Evolutionary conservation across 2,797 vertebrate genomes (phyloP), one percentile per base, ranked within the genome.

Genomic region (Neosilurus hyrtlii): DNA sequence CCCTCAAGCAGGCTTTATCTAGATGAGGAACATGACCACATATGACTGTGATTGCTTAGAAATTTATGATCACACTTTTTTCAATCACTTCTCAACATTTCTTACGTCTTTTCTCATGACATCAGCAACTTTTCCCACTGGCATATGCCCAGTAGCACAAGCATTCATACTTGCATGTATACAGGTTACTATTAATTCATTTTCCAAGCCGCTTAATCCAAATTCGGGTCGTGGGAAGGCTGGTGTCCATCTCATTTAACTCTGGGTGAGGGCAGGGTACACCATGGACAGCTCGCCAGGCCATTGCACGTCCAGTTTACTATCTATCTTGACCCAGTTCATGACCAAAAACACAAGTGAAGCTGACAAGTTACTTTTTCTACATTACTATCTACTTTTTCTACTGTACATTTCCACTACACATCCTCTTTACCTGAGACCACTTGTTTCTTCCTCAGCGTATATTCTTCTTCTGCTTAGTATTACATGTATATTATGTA

Each of bases 91-190:
- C 35, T 75, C 71, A 80, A 59, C 14, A 30, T 83, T 80, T 84
- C 78, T 85, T 81, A 80, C 30, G 18, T 87, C 80, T 84, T 81
- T 63, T 66, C 37, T 72, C 67, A 43, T 84, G 77, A 81, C 86
- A 79, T 73, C 56, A 81, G 37, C 79, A 49, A 3, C 2, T 24
- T 56, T 65, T 81, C 52, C 56, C 22, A 68, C 77, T 70, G 71
- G 82, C 83, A 85, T 49, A 85, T 82, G 24, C 24, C 56, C 26
- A 75, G 30, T 37, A 56, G 59, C 18, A 59, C 30, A 59, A 59
- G 2, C 18, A 59, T 22, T 2, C n/a, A 9, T 51, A 51, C 51
- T 16, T 24, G 30, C 30, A 30, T 30, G 30, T 1, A 15, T 52
- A n/a, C 43, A 72, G 26, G 7, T 8, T 72, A 26, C 4, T 52